These are phyloP conservation scores for Nannospalax galili DNA, from an alignment of 2,113 vertebrate genomes.

Conservation along the genomic window DNA sequence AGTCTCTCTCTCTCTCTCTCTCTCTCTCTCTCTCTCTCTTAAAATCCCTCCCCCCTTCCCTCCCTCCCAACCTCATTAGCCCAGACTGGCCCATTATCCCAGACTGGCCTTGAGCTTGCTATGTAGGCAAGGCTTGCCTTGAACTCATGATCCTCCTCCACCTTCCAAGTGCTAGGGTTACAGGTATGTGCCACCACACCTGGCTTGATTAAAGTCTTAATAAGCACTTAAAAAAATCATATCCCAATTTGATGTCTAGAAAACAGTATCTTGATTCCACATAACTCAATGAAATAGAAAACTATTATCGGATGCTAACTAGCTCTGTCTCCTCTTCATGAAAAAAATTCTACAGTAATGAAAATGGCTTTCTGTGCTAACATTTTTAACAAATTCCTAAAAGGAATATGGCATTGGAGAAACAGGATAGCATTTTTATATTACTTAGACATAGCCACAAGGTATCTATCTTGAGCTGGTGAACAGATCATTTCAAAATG, in stretches of 20 bases:
- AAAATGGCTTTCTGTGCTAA: slow-evolving; percentile 58
- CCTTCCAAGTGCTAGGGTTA: not conserved
- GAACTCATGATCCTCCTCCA: not conserved
- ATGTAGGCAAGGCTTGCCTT: not conserved
- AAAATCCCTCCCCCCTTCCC: too few species aligned
- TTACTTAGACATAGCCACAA: slow-evolving; percentile 19
- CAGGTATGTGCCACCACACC: not conserved
- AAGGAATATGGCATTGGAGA: slow-evolving; percentile 29
- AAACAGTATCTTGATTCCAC: slow-evolving; percentile 42
- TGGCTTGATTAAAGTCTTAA: slow-evolving; percentile 29
- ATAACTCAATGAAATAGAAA: slow-evolving; percentile 51
- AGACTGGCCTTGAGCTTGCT: too few species aligned
- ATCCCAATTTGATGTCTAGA: not conserved
- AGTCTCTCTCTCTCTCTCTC: too few species aligned
- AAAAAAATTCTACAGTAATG: slow-evolving; percentile 14
- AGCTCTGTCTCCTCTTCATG: slow-evolving; percentile 26
- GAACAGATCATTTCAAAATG: slow-evolving; percentile 15
- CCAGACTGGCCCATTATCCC: too few species aligned
- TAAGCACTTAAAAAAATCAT: slow-evolving; percentile 51
- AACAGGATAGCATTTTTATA: not conserved
- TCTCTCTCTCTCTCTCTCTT: not conserved
- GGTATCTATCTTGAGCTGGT: not conserved
- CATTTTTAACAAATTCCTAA: slow-evolving; percentile 47
- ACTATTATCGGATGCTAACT: slow-evolving; percentile 14
- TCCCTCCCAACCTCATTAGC: too few species aligned